Percentiles rank a stretch among this genome's conserved stretches.
Evolutionary conservation across 2,888 invertebrate genomes (phyloP).

Genomic region (Ophioninae sp.): DNA sequence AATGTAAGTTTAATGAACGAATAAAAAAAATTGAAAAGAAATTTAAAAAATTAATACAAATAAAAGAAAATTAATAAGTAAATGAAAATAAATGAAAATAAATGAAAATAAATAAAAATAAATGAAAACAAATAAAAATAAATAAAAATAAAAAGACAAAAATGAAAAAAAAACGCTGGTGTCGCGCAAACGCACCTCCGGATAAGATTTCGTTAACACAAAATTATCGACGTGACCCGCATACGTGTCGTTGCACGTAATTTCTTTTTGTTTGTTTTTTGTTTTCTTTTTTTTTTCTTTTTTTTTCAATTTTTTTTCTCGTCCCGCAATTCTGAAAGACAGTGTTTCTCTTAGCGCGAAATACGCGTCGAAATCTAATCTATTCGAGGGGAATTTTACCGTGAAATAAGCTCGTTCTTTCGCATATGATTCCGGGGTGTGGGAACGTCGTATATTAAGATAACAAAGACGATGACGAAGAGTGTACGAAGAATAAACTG

Average conservation of each 20-base stretch:
- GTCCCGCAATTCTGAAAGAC: conserved; percentile 14
- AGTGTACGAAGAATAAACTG: conserved; percentile 19
- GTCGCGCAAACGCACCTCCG: not conserved
- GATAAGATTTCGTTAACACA: not conserved
- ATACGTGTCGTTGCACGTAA: conserved; percentile 46
- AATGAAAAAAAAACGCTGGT: not conserved
- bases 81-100: too few relatives aligned
- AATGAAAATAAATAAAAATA: too few relatives aligned
- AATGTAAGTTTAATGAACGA: too few relatives aligned
- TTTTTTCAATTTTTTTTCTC: too few relatives aligned
- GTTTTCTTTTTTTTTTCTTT: conserved; percentile 48
- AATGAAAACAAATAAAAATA: too few relatives aligned
- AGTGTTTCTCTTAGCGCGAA: conserved; percentile 41
- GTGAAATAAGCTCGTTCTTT: conserved; percentile 40
- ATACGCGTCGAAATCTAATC: conserved; percentile 54
- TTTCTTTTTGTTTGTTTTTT: conserved; percentile 4
- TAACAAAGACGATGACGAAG: conserved; percentile 43
- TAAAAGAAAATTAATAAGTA: too few relatives aligned
- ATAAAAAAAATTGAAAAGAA: too few relatives aligned
- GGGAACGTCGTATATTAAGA: conserved; percentile 51
- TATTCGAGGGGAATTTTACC: conserved; percentile 48
- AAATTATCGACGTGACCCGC: conserved; percentile 54
- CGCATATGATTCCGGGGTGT: conserved; percentile 45
- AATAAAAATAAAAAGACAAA: too few relatives aligned
- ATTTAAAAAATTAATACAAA: too few relatives aligned